Base-by-base conservation (phyloP, 1,140 invertebrate species). In the Drosophila mayri region DNA sequence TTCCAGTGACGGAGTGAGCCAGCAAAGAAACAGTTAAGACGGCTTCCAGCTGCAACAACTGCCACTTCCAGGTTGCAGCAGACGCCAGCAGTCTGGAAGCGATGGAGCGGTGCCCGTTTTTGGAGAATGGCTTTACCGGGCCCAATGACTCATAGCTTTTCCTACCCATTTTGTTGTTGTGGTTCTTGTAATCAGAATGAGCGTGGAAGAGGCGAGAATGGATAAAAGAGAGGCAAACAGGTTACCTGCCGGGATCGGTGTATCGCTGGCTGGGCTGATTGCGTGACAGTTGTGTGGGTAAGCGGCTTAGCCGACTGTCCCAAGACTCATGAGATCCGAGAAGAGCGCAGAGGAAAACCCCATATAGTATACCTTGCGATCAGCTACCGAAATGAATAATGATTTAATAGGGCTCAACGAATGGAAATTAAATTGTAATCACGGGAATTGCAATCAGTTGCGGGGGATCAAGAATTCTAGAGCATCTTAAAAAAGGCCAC, bases 271-370 rank as follows among this genome's bases (percentile, higher is more conserved):
- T 64, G 40, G 49, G 28, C 72, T 65, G 73, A 64, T 79, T 65
- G 64, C 85, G 84, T 87, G 84, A 83, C 84, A 88, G 72, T 84
- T 87, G 85, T 88, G 85, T 80, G 76, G 76, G 80, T 87, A 87
- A 87, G 80, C 85, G 73, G 84, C 84, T 87, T 90, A 87, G 74
- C 43, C 71, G 85, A 74, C 79, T 82, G 63, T 71, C 72, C 59
- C 62, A 30, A 66, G 57, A 60, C 61, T 66, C 63, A 67, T 2
- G 11, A 66, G 63, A 38, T 67, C 38, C 47, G 32, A 38, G 52
- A 47, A 30, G 61, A 61, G 63, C 54, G 44, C 49, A 20, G 37
- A 49, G 49, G 67, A 40, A 59, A 49, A 46, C 58, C 46, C 67
- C 46, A 30, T 40, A 35, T 38, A 59, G 1, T 37, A 52, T 22